Evolutionary conservation across 1,140 invertebrate species (phyloP), one percentile per base, ranked within the genome.

Genomic region (Musca vetustissima): DNA sequence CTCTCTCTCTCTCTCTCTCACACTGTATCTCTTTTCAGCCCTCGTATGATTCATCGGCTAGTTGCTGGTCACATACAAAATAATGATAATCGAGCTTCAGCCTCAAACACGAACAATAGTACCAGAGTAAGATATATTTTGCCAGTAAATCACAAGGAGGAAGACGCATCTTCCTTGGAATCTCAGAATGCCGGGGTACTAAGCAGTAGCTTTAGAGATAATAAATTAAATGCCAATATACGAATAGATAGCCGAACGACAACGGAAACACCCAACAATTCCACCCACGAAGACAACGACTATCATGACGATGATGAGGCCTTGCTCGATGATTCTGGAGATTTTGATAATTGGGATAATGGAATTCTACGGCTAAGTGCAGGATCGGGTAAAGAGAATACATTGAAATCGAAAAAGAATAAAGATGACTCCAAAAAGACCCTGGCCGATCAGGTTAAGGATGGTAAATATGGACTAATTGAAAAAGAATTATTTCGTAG

Each of bases 401-500:
- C 73, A 72, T 84, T 82, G 73, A 78, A 82, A 25, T 83, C 84
- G 65, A 85, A 84, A 68, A 88, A 88, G 21, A 85, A 32, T 47
- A 88, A 73, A 66, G 90, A 92, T 64, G 92, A 93, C 61, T 89
- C 90, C 13, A 91, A 89, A 74, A 94, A 94, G 77, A 93, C 92
- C 1, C 83, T 94, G 25, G 88, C 91, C 0, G 91, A 94, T 80
- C 92, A 94, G 83, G 92, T 94, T 61, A 89, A 91, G 52, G 93
- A 94, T 75, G 93, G 93, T 11, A 95, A 94, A 83, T 96, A 96
- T 78, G 93, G 92, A 2, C 83, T 95, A 0, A 93, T 96, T 70
- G 92, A 95, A 74, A 91, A 91, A 76, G 93, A 95, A 82, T 86
- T 95, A 59, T 93, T 92, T 76, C 76, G 86, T 0, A 86, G 87